Conservation (phyloP, 2,113 vertebrate species). For the Heterotilapia buettikoferi region DNA sequence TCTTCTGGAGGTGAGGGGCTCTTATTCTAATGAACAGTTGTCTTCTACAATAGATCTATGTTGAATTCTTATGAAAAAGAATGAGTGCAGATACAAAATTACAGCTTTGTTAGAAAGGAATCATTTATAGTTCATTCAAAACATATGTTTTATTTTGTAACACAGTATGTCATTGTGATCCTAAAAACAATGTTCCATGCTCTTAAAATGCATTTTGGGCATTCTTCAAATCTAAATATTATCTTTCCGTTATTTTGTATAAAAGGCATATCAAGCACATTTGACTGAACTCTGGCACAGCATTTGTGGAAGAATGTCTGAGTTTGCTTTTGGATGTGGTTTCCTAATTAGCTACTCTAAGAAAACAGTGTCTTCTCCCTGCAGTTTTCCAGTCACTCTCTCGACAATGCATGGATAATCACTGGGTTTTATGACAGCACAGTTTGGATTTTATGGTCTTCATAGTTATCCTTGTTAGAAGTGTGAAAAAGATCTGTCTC, state of each 20-base stretch:
- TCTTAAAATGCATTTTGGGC: not conserved
- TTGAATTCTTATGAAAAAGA: not conserved
- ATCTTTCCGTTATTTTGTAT: not conserved
- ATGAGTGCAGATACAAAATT: not conserved
- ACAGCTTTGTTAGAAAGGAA: not conserved
- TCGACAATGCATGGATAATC: not conserved
- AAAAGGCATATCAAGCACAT: not conserved
- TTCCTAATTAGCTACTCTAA: not conserved
- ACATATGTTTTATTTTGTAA: not conserved
- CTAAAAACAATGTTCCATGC: not conserved
- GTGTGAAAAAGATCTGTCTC: not conserved
- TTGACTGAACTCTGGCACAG: not conserved
- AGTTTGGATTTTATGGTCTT: not conserved
- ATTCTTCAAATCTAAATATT: not conserved
- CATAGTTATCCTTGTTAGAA: not conserved
- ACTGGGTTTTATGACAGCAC: not conserved
- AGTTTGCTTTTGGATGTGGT: not conserved
- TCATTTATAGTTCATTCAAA: not conserved
- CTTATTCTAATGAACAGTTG: not conserved
- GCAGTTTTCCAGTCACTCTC: not conserved
- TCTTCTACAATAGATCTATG: not conserved
- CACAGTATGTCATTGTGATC: not conserved
- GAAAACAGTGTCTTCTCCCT: not conserved
- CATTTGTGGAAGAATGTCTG: not conserved
- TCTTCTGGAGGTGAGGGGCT: conserved; percentile 78